Evolutionary conservation across 2,888 invertebrate species (phyloP), one percentile per base, ranked within the genome.

Genomic region (Apotomis betuletana): DNA sequence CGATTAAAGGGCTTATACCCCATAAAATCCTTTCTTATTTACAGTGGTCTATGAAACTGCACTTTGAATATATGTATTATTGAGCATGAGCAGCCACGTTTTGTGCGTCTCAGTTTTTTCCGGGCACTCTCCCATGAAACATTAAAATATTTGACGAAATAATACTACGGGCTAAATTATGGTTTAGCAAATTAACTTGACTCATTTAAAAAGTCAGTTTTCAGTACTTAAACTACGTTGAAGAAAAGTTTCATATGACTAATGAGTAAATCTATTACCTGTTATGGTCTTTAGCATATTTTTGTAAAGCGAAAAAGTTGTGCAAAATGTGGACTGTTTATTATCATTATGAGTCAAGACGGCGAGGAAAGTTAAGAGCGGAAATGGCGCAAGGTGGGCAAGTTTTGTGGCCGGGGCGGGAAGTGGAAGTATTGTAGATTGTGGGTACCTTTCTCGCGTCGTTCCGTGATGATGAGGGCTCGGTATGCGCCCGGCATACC

Each of bases 321-420:
- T 84, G 85, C 86, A 83, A 87, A 89, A 85, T 85, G 86, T 85
- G 85, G 85, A 84, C 88, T 86, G 89, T 91, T 91, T 90, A 87
- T 89, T 89, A 87, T 88, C 87, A 88, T 91, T 90, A 87, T 83
- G 86, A 87, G 85, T 83, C 86, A 88, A 90, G 89, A 86, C 84
- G 83, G 86, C 81, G 80, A 79, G 80, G 79, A 85, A 90, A 89
- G 89, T 90, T 88, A 89, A 83, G 85, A 79, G 86, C 88, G 92
- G 91, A 91, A 91, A 90, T 89, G 90, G 84, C 83, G 82, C 80
- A 79, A 78, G 83, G 80, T 78, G 82, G 78, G 80, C 77, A 77
- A 79, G 77, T 77, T 81, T 78, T 78, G 78, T 78, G 78, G 76
- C 78, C 77, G 77, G 77, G 80, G 76, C 78, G 75, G 81, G 84